Base-by-base conservation (phyloP, 2,113 vertebrate genomes). In the Malurus melanocephalus region DNA sequence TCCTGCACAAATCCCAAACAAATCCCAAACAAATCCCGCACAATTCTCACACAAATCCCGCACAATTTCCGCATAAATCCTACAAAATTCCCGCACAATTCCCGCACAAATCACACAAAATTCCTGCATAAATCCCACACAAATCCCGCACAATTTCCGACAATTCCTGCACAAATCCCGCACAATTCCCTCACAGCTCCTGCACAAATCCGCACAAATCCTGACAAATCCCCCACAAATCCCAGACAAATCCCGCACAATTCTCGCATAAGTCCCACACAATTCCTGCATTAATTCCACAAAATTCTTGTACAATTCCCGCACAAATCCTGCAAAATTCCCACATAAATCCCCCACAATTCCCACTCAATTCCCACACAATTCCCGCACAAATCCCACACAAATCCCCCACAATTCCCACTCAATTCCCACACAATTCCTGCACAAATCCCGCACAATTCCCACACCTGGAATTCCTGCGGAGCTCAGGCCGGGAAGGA, bases 401-500 rank as follows among this genome's bases (percentile, higher is more conserved):
- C 13, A 3, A 40, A 23, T 80, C 68, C 72, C 48, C 73, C 19
- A 45, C 9, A 45, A 48, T 43, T 35, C 35, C 35, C 35, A 48
- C 48, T 17, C 13, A 3, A 40, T 21, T 80, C 68, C 72, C 48
- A 73, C 19, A 45, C 9, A 45, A 22, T 22, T 21, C 45, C 38
- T 38, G 52, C 48, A 19, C 13, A 3, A 40, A 21, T 80, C 68
- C 67, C 48, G 73, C 19, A 45, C 9, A 1, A 30, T 27, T 76
- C 68, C 73, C 16, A 67, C 18, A 4, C 20, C 4, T 1, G 42
- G 42, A 32, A 17, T 65, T 65, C 21, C 30, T 4, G 59, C 16
- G 7, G 45, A 69, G 15, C 69, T 42, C 0, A 0, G 16, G 22
- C 10, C 0, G 3, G 43, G 67, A 52, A 49, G 53, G 32, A 12